Evolutionary conservation across 2,113 vertebrate species (phyloP).

Genomic region (Urocolius indicus): DNA sequence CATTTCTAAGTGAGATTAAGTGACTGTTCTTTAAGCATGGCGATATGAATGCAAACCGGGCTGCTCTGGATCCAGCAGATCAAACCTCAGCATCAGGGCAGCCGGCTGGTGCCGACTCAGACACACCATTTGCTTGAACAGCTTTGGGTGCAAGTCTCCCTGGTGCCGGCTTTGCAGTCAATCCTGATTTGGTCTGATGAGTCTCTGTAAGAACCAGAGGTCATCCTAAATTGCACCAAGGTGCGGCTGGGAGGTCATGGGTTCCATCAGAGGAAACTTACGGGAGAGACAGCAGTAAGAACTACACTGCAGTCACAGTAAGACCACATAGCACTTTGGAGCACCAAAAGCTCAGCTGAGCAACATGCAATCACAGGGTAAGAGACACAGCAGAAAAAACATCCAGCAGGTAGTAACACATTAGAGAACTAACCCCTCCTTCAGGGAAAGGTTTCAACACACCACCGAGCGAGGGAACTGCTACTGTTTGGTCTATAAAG

Average conservation of each 20-base stretch:
- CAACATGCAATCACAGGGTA: fast-evolving
- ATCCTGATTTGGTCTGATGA: background rate
- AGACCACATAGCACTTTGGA: background rate
- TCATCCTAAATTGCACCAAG: background rate
- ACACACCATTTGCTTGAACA: background rate
- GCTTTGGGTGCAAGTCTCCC: background rate
- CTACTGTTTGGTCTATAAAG: conserved; percentile 42
- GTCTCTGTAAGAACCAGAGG: background rate
- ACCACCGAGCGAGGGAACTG: background rate
- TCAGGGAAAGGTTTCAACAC: background rate
- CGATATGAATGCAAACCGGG: conserved; percentile 36
- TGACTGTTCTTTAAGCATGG: conserved; percentile 30
- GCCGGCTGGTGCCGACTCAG: background rate
- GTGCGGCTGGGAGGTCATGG: background rate
- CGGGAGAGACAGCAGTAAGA: background rate
- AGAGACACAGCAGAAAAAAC: background rate
- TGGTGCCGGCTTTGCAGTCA: background rate
- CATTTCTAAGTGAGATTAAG: conserved; percentile 66
- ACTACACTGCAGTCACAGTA: background rate
- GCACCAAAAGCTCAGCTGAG: background rate
- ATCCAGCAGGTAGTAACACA: background rate
- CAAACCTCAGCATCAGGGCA: conserved; percentile 1
- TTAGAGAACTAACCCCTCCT: conserved; percentile 17
- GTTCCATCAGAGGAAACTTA: background rate
- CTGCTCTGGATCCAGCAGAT: conserved; percentile 42